Base-by-base conservation (phyloP, 1,140 invertebrate species). In the Globodera rostochiensis region DNA sequence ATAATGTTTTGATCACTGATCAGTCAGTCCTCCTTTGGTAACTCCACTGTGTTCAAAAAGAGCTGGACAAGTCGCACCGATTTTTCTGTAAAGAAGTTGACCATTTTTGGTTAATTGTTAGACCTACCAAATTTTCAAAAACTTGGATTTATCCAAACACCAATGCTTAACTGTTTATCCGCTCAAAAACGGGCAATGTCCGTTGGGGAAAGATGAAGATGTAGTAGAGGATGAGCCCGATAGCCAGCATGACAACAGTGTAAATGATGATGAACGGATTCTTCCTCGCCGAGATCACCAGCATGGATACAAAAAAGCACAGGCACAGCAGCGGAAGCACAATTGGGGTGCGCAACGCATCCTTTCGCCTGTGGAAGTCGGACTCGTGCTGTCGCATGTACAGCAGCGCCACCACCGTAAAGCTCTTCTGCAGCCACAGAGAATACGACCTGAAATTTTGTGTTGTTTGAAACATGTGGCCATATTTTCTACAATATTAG, bases 291-390 rank as follows among this genome's bases (percentile, higher is more conserved):
- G 83, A 74, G 76, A 84, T 71, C 15, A 79, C 71, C 19, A 84
- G 49, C 66, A 84, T 49, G 25, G 69, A 36, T 15, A 84, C 46
- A 57, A 64, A 84, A 15, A 86, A 76, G 73, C 19, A 36, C 13
- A 85, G 53, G 47, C 85, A 86, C 25, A 85, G 25, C 60, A 86
- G 45, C 57, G 84, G 84, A 21, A 85, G 46, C 13, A 87, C 70
- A 25, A 86, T 82, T 45, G 85, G 82, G 0, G 76, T 77, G 21
- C 64, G 70, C 25, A 87, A 21, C 13, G 82, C 75, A 69, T 87
- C 85, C 80, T 84, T 76, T 19, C 71, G 82, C 76, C 73, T 75
- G 9, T 50, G 66, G 21, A 86, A 84, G 36, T 71, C n/a, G 8
- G 49, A 11, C 2, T 73, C 8, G 19, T 50, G 11, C 15, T 73